Conservation (phyloP, 2,888 invertebrate genomes). For the Lymantria dispar region DNA sequence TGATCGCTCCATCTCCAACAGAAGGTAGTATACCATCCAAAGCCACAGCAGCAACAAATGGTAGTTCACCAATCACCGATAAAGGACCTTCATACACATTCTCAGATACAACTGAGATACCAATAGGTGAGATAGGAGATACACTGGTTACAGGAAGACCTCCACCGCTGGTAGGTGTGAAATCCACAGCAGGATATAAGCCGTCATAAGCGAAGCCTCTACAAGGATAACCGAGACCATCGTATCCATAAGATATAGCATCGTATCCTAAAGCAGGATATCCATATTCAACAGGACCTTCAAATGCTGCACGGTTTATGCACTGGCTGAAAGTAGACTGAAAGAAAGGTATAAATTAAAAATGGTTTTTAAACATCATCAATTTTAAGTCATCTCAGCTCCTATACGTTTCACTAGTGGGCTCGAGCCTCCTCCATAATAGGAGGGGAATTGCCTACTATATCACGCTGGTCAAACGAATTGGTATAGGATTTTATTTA, state of each 20-base stretch:
- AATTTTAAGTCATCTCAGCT: too few relatives aligned
- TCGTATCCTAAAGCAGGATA: background rate
- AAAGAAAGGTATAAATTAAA: background rate
- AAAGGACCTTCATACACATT: conserved; percentile 23
- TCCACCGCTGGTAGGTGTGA: conserved; percentile 5
- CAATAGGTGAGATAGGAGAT: conserved; percentile 15
- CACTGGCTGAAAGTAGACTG: background rate
- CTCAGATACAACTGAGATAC: conserved; percentile 24
- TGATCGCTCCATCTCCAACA: conserved; percentile 13
- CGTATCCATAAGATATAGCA: background rate
- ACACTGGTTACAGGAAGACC: conserved; percentile 10
- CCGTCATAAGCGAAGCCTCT: background rate
- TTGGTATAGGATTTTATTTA: too few relatives aligned
- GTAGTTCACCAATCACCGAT: conserved; percentile 17
- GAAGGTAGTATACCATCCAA: conserved; percentile 15
- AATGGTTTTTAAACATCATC: background rate
- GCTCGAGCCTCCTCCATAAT: too few relatives aligned
- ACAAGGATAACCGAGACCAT: background rate
- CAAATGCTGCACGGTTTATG: background rate
- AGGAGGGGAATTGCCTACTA: too few relatives aligned
- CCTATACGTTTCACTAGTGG: too few relatives aligned
- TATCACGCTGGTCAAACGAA: too few relatives aligned
- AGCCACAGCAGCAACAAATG: conserved; percentile 14
- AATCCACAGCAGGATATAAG: background rate
- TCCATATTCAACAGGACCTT: background rate